These are phyloP conservation scores for Gibbula magus DNA, from an alignment of 2,888 invertebrate genomes.

Conservation along the genomic window DNA sequence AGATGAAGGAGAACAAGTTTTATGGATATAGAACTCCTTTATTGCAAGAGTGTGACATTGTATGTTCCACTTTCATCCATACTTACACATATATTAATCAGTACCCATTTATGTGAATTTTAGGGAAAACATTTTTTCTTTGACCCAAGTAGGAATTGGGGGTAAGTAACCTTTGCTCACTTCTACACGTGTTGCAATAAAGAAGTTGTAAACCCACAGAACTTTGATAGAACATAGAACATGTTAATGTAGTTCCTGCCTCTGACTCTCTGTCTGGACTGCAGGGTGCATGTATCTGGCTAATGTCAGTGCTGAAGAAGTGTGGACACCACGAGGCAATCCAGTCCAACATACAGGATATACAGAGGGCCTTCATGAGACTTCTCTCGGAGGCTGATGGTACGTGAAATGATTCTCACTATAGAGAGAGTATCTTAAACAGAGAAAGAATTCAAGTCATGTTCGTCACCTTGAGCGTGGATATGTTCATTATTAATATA, in stretches of 20 bases:
- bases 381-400: slow-evolving; percentile 92
- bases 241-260: neutral
- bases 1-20: no score
- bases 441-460: no score
- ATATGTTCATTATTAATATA: neutral
- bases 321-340: slow-evolving; percentile 85
- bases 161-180: neutral
- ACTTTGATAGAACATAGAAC: no score
- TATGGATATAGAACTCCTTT: no score
- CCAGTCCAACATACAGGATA: slow-evolving; percentile 80
- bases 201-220: neutral
- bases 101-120: no score
- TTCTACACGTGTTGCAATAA: neutral
- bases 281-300: slow-evolving; percentile 90
- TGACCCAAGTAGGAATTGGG: no score
- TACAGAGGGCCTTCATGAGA: slow-evolving; percentile 91
- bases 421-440: no score
- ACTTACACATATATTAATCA: no score
- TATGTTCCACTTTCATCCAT: no score
- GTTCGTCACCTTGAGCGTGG: no score
- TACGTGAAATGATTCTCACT: slow-evolving; percentile 67
- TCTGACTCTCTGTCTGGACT: slow-evolving; percentile 17
- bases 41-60: no score
- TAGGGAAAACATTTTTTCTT: no score
- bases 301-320: slow-evolving; percentile 87